A percentile compares a stretch with the other conserved stretches of the same genome.
phyloP scores from a whole-genome alignment of 1,140 invertebrate genomes.

The Condylostylus longicornis region DNA sequence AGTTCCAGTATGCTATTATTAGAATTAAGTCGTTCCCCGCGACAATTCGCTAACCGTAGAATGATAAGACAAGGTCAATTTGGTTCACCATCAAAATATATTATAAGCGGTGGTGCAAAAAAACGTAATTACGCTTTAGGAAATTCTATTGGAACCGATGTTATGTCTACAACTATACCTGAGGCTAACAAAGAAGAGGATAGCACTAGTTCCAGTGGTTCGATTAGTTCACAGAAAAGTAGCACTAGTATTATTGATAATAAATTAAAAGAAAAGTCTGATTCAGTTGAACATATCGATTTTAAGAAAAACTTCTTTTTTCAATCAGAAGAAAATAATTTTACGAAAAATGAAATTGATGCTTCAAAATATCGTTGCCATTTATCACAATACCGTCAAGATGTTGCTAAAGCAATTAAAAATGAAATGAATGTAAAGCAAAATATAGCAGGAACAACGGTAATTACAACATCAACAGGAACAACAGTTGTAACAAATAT shows the following conservation, averaged over 20 bases:
- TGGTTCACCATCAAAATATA: slow-evolving; percentile 35
- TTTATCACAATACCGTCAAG: too few species aligned
- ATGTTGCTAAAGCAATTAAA: too few species aligned
- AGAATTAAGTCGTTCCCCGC: slow-evolving; percentile 48
- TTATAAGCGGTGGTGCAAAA: slow-evolving; percentile 41
- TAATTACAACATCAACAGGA: too few species aligned
- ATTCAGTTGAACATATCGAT: slow-evolving; percentile 15
- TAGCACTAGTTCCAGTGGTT: slow-evolving; percentile 10
- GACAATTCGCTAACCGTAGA: slow-evolving; percentile 44
- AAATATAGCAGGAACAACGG: too few species aligned
- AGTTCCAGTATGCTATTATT: slow-evolving; percentile 32
- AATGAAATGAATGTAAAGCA: too few species aligned
- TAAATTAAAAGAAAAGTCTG: slow-evolving; percentile 7
- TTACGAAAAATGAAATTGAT: slow-evolving; percentile 30
- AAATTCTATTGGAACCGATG: slow-evolving; percentile 55
- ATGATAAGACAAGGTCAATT: slow-evolving; percentile 38
- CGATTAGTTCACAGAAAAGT: slow-evolving; percentile 2
- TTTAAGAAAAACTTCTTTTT: slow-evolving; percentile 30
- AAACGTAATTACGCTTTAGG: slow-evolving; percentile 52
- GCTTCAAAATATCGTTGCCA: too few species aligned
- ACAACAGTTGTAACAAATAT: too few species aligned
- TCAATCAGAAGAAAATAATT: slow-evolving; percentile 32
- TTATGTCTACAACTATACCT: slow-evolving; percentile 69
- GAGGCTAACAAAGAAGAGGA: slow-evolving; percentile 64
- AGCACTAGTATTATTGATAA: slow-evolving; percentile 5